Evolutionary conservation across 1,140 invertebrate genomes (phyloP), one percentile per base, ranked within the genome.

Genomic region (Camponotus pennsylvanicus): DNA sequence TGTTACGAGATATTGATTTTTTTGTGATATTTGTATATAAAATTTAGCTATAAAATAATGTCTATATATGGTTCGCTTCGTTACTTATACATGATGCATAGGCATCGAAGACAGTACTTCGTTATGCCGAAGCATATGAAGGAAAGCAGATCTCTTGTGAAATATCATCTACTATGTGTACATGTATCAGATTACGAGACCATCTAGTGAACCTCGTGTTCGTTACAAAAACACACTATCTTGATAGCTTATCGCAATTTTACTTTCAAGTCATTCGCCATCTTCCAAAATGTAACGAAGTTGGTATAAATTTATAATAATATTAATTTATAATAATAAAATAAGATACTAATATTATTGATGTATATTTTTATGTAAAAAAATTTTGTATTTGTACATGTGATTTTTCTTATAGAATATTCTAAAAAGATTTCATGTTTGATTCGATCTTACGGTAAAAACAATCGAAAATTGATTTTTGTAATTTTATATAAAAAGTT

Each of bases 141-240:
- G 57, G n/a, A 83, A 61, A 83, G 32, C 79, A 83, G 79, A 83
- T 83, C 69, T 83, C 69, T 73, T 61, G 49, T 52, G 55, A 70
- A 83, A 83, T 61, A 83, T 83, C 55, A 82, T 82, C 79, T 45
- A 83, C 55, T 75, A 11, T 83, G 69, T 73, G 55, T 82, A 83
- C 69, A 59, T 61, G 32, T 77, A 87, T 87, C 70, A 18, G 37
- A 80, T 86, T 86, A 79, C 84, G 66, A 73, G 49, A 40, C 32
- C 66, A 76, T 86, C 76, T 52, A 70, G 76, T 86, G 83, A 86
- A 77, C 21, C 57, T 82, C 42, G 55, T 32, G 27, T 57, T 66
- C 32, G 59, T 85, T 79, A 79, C 37, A 88, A 88, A 86, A 88
- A 88, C 87, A 86, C 49, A 59, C 83, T 70, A 67, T 75, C 45